A percentile compares a stretch with the other conserved stretches of the same genome.
phyloP scores from a whole-genome alignment of 1,140 invertebrate genomes.

The Thaumatotibia leucotreta region DNA sequence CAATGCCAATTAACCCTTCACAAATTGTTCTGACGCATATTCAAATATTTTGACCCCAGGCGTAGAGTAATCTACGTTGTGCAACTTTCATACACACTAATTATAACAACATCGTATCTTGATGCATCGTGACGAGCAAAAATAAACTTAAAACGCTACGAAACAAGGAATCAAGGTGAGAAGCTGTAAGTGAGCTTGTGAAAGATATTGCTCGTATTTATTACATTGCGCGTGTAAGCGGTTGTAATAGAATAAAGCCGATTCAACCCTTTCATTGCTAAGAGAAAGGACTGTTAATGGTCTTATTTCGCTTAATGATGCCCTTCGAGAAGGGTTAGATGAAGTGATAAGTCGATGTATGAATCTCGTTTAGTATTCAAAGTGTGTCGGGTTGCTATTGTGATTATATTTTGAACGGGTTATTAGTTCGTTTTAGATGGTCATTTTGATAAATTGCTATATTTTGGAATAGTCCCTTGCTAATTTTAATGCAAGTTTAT shows the following conservation, averaged over 20 bases:
- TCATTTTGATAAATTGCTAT: background rate
- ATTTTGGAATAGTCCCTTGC: background rate
- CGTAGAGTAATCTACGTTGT: constrained; percentile 68
- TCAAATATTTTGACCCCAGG: constrained; percentile 75
- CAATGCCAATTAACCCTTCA: constrained; percentile 67
- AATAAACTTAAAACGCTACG: background rate
- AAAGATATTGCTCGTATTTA: constrained; percentile 40
- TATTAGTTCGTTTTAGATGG: background rate
- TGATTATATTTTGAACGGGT: background rate
- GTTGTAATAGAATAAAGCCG: constrained; percentile 69
- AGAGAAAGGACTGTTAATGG: constrained; percentile 75
- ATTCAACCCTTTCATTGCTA: constrained; percentile 71
- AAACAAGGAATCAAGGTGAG: background rate
- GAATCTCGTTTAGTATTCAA: constrained; percentile 31
- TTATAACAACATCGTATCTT: background rate
- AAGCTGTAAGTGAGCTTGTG: background rate
- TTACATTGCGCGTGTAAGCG: constrained; percentile 72
- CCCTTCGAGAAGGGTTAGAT: constrained; percentile 60
- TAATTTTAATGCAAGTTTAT: background rate
- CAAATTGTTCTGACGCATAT: constrained; percentile 68
- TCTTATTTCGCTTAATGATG: constrained; percentile 74
- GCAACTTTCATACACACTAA: constrained; percentile 60
- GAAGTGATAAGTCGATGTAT: constrained; percentile 70
- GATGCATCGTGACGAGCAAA: background rate
- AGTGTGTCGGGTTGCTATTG: background rate